Evolutionary conservation across 2,888 invertebrate genomes (phyloP), one percentile per base, ranked within the genome.

Genomic region (Lumbricus terrestris): DNA sequence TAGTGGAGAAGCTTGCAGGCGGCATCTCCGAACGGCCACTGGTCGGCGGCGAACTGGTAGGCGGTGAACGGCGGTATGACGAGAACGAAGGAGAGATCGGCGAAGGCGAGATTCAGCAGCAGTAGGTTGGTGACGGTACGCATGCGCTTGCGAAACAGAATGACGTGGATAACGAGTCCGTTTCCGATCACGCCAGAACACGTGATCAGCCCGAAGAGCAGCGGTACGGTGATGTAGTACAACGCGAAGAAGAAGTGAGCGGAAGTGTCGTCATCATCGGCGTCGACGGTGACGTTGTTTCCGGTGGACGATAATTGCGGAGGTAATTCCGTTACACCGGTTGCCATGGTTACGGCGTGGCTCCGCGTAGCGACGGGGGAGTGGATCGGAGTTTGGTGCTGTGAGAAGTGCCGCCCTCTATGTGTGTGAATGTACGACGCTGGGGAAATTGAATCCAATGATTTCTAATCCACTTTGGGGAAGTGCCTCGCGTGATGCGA

Each of bases 21-120:
- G 94, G 96, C 95, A 93, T 97, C 97, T 16, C 98, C 98, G 93
- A 98, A 97, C 0, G 97, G 97, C 98, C 98, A 98, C 94, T 96
- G 96, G 29, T 97, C 96, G 4, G 90, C 89, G 47, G 92, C 92
- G 29, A 92, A 91, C 40, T 83, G 82, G 54, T 97, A 97, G 1
- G 97, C 98, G 4, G 98, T 98, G 95, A 97, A 97, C 0, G 98
- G 98, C 29, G 98, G 97, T 95, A 98, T 98, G 95, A 98, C 97
- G 90, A 97, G 96, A 82, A 98, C 97, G 95, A 98, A 98, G 38
- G 97, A 96, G 42, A 98, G 95, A 94, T 98, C 98, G 89, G 98
- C 97, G 47, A 97, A 96, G 16, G 97, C 97, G 92, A 98, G 95
- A 95, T 98, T 97, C 91, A 98, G 97, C 93, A 98, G 98, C 47